These are phyloP conservation scores for Microcebus tavaratra DNA, from an alignment of 2,113 vertebrate species.

Conservation along the genomic window DNA sequence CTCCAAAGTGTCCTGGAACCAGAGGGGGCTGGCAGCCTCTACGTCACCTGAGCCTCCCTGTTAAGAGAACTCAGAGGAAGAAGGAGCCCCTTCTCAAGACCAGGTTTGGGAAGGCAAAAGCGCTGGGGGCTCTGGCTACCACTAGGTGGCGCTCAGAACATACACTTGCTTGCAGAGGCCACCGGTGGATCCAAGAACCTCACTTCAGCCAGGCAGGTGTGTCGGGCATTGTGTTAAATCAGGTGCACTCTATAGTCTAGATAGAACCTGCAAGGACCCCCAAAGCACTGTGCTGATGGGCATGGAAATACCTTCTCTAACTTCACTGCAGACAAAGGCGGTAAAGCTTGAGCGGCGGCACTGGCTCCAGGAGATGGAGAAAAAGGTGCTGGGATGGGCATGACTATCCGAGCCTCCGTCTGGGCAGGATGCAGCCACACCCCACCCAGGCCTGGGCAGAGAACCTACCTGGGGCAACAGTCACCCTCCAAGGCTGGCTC, in stretches of 20 bases:
- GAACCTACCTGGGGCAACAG: neutral
- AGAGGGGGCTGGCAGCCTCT: neutral
- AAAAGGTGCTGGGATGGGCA: neutral
- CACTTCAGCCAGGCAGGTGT: no score
- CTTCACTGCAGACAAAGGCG: neutral
- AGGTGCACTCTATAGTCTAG: neutral
- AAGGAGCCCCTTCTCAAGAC: no score
- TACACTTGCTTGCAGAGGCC: neutral
- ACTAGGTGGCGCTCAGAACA: constrained; percentile 78
- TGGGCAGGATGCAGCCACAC: neutral
- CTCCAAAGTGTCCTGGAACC: neutral
- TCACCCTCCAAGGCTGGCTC: neutral
- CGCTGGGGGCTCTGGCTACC: neutral
- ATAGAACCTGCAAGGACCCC: neutral
- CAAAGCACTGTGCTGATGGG: neutral
- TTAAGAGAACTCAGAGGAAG: neutral
- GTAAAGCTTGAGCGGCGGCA: neutral
- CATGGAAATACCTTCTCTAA: neutral
- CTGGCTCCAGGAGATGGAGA: neutral
- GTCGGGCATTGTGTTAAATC: neutral
- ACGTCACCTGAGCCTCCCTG: neutral
- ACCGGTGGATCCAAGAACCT: accelerated
- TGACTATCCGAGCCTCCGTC: neutral
- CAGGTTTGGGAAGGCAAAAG: neutral
- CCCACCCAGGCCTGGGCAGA: neutral